Conservation (phyloP, 2,113 vertebrate species). For the Lepidothrix coronata region DNA sequence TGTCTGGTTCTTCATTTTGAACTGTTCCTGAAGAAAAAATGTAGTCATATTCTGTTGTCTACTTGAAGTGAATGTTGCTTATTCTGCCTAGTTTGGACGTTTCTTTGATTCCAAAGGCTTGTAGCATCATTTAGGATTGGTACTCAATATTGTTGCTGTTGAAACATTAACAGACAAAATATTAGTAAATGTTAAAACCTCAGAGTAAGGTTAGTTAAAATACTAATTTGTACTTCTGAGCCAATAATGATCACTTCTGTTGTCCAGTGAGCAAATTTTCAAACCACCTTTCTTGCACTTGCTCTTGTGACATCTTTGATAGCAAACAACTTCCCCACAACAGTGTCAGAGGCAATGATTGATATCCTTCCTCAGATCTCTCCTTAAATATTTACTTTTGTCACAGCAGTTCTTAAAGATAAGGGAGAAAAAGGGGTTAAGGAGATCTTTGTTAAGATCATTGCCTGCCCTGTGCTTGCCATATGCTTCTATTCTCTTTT, state of each 20-base stretch:
- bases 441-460: neutral
- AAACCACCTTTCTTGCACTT: neutral
- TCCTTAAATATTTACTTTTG: neutral
- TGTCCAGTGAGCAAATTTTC: neutral
- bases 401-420: neutral
- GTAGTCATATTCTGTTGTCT: neutral
- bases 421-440: neutral
- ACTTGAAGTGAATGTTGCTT: neutral
- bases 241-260: neutral
- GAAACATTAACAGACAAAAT: neutral
- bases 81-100: neutral
- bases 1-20: neutral
- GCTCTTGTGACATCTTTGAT: neutral
- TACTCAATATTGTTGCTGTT: neutral
- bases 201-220: neutral
- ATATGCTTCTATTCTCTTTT: neutral
- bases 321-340: neutral
- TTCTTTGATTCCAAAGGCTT: neutral
- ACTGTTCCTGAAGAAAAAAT: neutral
- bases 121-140: neutral
- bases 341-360: neutral
- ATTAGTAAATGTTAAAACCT: neutral
- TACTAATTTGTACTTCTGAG: neutral
- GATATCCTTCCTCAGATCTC: neutral
- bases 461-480: neutral